phyloP scores from a whole-genome alignment of 2,888 invertebrate species.

The Strigamia maritima region DNA sequence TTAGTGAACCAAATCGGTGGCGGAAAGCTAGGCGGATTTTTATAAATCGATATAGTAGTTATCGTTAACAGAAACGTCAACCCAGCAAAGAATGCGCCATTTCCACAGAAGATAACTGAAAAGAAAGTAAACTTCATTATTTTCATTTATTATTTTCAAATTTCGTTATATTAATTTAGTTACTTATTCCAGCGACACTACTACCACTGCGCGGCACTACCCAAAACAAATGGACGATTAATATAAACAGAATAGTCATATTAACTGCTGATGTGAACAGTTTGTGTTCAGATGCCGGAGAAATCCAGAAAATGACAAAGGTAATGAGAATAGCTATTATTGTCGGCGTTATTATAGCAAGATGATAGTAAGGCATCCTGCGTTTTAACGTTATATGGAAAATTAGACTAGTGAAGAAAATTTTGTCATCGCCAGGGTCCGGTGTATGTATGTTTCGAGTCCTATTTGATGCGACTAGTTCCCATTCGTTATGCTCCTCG shows the following conservation, averaged over 20 bases:
- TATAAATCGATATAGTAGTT: not conserved
- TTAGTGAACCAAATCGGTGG: not conserved
- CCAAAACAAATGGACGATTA: slow-evolving; percentile 24
- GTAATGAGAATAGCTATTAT: not conserved
- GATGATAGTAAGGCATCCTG: not conserved
- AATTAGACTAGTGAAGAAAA: not conserved
- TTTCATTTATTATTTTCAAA: not conserved
- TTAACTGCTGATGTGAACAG: not conserved
- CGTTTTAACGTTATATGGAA: not conserved
- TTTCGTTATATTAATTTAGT: not conserved
- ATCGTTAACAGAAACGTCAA: not conserved
- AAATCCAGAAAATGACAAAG: not conserved
- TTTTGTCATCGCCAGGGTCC: not conserved
- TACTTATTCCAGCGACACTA: not conserved
- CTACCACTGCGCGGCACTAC: slow-evolving; percentile 22
- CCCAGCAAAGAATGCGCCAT: slow-evolving; percentile 17
- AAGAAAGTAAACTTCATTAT: not conserved
- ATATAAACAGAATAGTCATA: not conserved
- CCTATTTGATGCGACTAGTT: not conserved
- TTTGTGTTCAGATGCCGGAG: not conserved
- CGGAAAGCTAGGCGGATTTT: not conserved
- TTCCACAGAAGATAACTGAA: slow-evolving; percentile 30
- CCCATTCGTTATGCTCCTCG: slow-evolving; percentile 28
- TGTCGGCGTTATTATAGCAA: not conserved
- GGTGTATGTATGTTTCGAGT: not conserved